Conservation (phyloP, 2,797 vertebrate genomes). For the Gorsachius magnificus region DNA sequence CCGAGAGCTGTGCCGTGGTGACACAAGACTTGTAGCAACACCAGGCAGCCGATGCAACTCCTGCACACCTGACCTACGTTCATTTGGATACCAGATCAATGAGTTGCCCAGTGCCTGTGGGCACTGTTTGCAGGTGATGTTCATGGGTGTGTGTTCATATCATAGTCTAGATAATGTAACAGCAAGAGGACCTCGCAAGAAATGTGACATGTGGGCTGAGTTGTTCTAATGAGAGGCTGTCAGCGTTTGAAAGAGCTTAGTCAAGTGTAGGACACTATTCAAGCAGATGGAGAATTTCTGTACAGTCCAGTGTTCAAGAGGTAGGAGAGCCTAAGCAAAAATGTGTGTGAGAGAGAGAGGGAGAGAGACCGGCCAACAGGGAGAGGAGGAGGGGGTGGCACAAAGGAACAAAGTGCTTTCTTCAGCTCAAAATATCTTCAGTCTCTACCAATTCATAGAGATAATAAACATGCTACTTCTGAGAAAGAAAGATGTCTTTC, state of each 20-base stretch:
- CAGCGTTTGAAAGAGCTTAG: background rate
- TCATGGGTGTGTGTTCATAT: background rate
- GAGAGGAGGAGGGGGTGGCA: background rate
- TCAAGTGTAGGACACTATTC: constrained; percentile 6
- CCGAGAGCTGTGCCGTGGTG: accelerated
- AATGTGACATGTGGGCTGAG: background rate
- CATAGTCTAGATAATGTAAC: background rate
- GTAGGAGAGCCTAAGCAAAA: background rate
- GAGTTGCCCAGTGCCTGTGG: background rate
- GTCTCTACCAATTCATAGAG: background rate
- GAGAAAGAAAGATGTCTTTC: background rate
- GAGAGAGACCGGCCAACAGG: accelerated
- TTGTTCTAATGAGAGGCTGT: constrained; percentile 29
- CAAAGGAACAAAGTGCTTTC: constrained; percentile 35
- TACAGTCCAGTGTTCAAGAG: background rate
- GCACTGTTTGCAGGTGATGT: background rate
- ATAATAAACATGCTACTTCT: constrained; percentile 4
- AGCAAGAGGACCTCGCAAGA: background rate
- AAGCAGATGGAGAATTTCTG: constrained; percentile 8
- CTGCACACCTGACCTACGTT: background rate
- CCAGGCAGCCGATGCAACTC: background rate
- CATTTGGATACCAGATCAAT: background rate
- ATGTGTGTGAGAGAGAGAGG: background rate
- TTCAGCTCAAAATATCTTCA: background rate
- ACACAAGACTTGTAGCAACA: background rate